A percentile compares a stretch with the other conserved stretches of the same genome.
Conservation (phyloP, 2,888 invertebrate species). For the Hololepta plana region DNA sequence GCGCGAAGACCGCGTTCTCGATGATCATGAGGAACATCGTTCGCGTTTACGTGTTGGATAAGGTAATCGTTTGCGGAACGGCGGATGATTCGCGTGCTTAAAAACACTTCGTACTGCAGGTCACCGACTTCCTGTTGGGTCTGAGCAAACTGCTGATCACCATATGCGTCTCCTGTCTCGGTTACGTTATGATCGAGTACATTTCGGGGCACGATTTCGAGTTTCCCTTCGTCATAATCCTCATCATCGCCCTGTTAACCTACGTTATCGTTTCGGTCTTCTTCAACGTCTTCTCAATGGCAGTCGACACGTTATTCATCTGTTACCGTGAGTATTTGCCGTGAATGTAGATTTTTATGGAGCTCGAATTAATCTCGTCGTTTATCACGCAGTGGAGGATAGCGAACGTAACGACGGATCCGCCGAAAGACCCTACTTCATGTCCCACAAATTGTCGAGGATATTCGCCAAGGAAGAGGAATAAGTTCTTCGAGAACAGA, state of each 20-base stretch:
- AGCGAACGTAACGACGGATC: conserved; percentile 90
- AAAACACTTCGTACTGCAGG: no score
- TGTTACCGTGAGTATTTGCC: conserved; percentile 69
- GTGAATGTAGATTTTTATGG: neutral
- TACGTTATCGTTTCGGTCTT: conserved; percentile 79
- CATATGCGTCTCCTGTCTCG: conserved; percentile 54
- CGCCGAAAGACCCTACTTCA: conserved; percentile 76
- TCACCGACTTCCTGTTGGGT: conserved; percentile 83
- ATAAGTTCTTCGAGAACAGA: no score
- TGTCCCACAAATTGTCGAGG: conserved; percentile 82
- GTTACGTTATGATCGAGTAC: conserved; percentile 44
- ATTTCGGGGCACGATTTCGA: conserved; percentile 40
- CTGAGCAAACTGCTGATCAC: conserved; percentile 77
- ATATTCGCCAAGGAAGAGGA: conserved; percentile 53
- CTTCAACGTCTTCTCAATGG: conserved; percentile 93
- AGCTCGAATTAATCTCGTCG: conserved; percentile 2
- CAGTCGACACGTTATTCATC: conserved; percentile 89
- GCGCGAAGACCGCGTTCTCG: conserved; percentile 79
- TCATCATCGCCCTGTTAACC: conserved; percentile 64
- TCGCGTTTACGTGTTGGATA: conserved; percentile 60
- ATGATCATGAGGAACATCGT: conserved; percentile 73
- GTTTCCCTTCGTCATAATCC: conserved; percentile 67
- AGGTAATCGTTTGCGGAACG: no score
- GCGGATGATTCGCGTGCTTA: no score
- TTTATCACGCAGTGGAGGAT: conserved; percentile 83